A percentile compares a stretch with the other conserved stretches of the same genome.
Evolutionary conservation across 2,888 invertebrate genomes (phyloP).

Genomic region (Protodeltote pygarga): DNA sequence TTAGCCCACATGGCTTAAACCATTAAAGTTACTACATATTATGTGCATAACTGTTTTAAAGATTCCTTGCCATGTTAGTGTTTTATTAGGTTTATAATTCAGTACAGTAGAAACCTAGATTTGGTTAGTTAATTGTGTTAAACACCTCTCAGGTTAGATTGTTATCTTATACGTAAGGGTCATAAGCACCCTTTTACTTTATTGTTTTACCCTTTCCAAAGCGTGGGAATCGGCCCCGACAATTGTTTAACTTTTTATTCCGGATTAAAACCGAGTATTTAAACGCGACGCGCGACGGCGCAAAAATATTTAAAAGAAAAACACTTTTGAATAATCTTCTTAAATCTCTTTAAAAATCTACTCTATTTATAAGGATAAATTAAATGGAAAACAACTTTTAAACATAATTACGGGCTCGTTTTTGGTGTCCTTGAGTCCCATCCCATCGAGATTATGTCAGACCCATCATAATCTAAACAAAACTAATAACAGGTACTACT

Average conservation of each 20-base stretch:
- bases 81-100: too few species aligned
- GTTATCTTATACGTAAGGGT: background rate
- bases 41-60: too few species aligned
- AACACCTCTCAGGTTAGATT: conserved; percentile 4
- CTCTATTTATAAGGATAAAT: too few species aligned
- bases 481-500: too few species aligned
- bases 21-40: too few species aligned
- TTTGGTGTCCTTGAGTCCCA: conserved; percentile 18
- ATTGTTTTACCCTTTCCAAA: conserved; percentile 10
- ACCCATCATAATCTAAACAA: too few species aligned
- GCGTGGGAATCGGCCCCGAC: background rate
- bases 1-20: too few species aligned
- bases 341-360: background rate
- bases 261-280: conserved; percentile 10
- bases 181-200: background rate
- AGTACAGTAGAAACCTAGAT: too few species aligned
- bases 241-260: conserved; percentile 5
- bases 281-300: background rate
- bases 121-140: too few species aligned
- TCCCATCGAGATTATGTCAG: too few species aligned
- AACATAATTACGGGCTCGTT: conserved; percentile 22
- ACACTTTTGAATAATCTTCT: conserved; percentile 4
- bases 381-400: too few species aligned
- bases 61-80: too few species aligned
- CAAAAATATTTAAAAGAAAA: conserved; percentile 10